Evolutionary conservation across 2,797 vertebrate genomes (phyloP).

Genomic region (Halcyon chelicuti): DNA sequence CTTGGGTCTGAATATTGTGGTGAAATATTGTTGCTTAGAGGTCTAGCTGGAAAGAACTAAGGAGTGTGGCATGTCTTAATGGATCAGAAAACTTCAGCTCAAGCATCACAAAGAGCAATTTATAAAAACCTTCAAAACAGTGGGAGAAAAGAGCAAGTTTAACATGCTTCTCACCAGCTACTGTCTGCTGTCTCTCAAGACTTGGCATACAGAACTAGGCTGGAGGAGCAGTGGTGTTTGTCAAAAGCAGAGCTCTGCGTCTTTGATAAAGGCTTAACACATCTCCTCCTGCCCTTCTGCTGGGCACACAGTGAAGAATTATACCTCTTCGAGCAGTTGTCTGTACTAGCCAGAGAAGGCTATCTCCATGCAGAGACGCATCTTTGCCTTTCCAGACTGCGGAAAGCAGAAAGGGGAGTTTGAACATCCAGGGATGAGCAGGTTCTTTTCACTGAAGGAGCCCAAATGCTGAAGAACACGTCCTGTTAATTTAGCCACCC

Average conservation of each 20-base stretch:
- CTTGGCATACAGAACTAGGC: not conserved
- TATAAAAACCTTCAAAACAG: not conserved
- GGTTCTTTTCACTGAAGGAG: not conserved
- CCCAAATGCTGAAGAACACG: not conserved
- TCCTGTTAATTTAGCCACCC: not conserved
- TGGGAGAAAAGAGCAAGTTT: not conserved
- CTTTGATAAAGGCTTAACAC: not conserved
- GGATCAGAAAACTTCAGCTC: not conserved
- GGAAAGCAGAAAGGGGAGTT: not conserved
- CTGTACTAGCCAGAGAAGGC: not conserved
- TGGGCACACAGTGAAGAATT: not conserved
- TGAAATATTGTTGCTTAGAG: not conserved
- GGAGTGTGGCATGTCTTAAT: not conserved
- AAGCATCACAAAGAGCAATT: not conserved
- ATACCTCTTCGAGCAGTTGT: not conserved
- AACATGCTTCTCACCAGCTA: not conserved
- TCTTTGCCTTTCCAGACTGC: not conserved
- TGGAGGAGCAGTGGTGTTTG: not conserved
- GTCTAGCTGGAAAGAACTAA: not conserved
- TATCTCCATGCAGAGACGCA: not conserved
- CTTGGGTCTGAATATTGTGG: not conserved
- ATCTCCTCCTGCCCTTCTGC: not conserved
- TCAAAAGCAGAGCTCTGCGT: not conserved
- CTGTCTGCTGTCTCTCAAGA: not conserved
- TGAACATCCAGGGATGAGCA: not conserved